Evolutionary conservation across 2,113 vertebrate genomes (phyloP).

Genomic region (Picathartes gymnocephalus): DNA sequence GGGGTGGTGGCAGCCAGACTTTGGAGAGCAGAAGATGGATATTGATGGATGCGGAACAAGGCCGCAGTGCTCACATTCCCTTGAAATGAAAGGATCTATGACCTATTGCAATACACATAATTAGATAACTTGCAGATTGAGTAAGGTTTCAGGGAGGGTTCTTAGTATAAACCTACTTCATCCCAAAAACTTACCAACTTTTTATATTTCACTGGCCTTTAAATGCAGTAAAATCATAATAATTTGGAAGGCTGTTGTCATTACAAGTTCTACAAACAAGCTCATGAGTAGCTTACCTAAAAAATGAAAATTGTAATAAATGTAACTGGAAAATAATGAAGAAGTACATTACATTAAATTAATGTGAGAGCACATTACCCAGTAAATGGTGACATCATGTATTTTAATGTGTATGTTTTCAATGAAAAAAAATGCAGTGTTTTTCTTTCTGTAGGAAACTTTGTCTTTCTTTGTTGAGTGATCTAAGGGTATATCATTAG

Average conservation of each 20-base stretch:
- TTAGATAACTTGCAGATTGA: background rate
- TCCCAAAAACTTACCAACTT: background rate
- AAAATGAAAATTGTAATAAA: background rate
- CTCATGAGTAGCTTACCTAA: background rate
- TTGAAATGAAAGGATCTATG: background rate
- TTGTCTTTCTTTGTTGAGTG: background rate
- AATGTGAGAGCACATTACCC: background rate
- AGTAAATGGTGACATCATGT: background rate
- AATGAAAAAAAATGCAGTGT: background rate
- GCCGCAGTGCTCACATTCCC: background rate
- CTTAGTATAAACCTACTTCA: background rate
- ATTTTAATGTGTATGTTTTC: background rate
- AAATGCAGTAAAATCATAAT: background rate
- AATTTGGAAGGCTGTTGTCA: background rate
- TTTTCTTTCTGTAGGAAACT: background rate
- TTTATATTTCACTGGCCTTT: background rate
- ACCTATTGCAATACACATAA: background rate
- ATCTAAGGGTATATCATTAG: background rate
- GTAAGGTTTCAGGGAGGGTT: rapidly evolving
- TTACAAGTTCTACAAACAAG: background rate
- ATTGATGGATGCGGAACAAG: background rate
- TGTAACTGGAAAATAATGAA: background rate
- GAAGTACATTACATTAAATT: background rate
- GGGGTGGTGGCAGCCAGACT: background rate
- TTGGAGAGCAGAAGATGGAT: background rate